These are phyloP conservation scores for Chionodraco myersi DNA, from an alignment of 2,113 vertebrate species.

Conservation along the genomic window DNA sequence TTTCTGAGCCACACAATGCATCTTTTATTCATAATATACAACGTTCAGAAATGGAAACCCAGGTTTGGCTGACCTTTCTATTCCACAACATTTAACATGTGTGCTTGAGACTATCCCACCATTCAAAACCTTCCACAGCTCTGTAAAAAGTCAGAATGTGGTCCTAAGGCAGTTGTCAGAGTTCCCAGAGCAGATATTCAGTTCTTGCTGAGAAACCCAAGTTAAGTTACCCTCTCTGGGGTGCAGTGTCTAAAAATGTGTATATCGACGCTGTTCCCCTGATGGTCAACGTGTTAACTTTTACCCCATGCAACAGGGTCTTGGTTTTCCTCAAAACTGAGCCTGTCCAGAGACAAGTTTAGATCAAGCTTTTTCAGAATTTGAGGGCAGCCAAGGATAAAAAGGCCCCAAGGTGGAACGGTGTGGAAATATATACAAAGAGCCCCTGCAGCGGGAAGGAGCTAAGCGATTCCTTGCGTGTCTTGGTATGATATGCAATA, in stretches of 20 bases:
- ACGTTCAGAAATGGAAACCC: constrained; percentile 19
- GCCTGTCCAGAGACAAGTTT: constrained; percentile 53
- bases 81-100: constrained; percentile 48
- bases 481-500: constrained; percentile 42
- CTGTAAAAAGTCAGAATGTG: constrained; percentile 49
- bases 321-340: constrained; percentile 69
- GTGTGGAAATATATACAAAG: constrained; percentile 41
- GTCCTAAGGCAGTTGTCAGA: constrained; percentile 55
- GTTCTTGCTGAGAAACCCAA: constrained; percentile 59
- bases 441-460: constrained; percentile 39
- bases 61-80: constrained; percentile 45
- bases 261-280: constrained; percentile 50
- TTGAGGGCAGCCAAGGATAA: constrained; percentile 51
- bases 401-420: constrained; percentile 43
- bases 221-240: constrained; percentile 63
- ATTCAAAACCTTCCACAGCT: constrained; percentile 43
- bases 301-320: constrained; percentile 39
- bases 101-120: constrained; percentile 47
- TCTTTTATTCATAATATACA: constrained; percentile 39
- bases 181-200: constrained; percentile 63
- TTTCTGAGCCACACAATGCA: constrained; percentile 19
- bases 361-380: constrained; percentile 49
- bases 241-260: constrained; percentile 61
- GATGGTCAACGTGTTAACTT: constrained; percentile 66
- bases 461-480: constrained; percentile 53